Base-by-base conservation (phyloP, 2,113 vertebrate species). In the Microtus pennsylvanicus region DNA sequence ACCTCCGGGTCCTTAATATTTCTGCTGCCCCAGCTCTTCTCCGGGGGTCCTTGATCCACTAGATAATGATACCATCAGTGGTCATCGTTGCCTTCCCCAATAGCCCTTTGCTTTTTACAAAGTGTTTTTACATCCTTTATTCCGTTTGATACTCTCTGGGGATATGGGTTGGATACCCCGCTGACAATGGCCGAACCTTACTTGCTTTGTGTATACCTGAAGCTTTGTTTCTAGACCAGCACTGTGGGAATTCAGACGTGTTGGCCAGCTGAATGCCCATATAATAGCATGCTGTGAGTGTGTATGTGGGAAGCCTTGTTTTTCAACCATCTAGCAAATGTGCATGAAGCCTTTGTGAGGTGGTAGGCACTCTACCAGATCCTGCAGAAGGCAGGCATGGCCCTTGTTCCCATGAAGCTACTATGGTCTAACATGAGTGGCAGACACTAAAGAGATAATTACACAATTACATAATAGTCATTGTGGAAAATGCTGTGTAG, bases 401-500 rank as follows among this genome's bases (percentile, higher is more conserved):
- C 52, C 38, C 76, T 72, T 42, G 80, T 89, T 95, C 78, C 75
- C 28, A 17, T 26, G 86, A 87, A 55, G 81, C 35, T 76, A 26
- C 87, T 22, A 50, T 61, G 13, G 77, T 91, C 74, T 92, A 58
- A 24, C 61, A 89, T 26, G 47, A 65, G 45, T 76, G 82, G 88
- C 95, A 91, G 30, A 42, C 61, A 83, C 19, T 94, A 33, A 77
- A 89, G 74, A 90, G 72, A 72, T 94, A 85, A 89, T 94, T 78
- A 70, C 81, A 42, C 63, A 38, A 22, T 96, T 98, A 92, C 55
- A 35, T 95, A 96, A 95, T 86, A 89, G 67, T 86, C 81, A 6
- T 24, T 93, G 94, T 97, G 90, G 52, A 76, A 94, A 95, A 74
- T 42, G 28, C 92, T 35, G 70, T 90, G 76, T 93, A 91, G 75